Evolutionary conservation across 2,797 vertebrate genomes (phyloP).

Genomic region (Yasuhikotakia modesta): DNA sequence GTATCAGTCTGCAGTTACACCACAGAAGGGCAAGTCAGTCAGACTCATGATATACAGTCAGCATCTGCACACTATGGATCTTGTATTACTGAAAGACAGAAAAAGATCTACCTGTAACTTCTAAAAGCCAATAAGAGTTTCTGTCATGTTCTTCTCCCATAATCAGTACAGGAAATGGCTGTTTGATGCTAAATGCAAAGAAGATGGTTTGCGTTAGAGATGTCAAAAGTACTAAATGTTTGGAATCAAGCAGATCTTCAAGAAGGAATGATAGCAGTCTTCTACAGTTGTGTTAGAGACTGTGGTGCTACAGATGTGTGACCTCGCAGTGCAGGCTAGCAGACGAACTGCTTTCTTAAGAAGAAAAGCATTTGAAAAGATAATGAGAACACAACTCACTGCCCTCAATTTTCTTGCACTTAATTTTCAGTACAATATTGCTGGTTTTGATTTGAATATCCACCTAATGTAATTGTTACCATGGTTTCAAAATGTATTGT

Average conservation of each 20-base stretch:
- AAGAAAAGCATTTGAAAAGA: too few relatives aligned
- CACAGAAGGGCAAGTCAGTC: constrained; percentile 22
- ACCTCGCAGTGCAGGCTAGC: too few relatives aligned
- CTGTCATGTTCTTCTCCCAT: constrained; percentile 19
- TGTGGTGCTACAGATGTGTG: background rate
- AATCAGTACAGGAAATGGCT: constrained; percentile 26
- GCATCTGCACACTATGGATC: constrained; percentile 24
- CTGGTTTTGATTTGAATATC: too few relatives aligned
- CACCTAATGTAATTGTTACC: too few relatives aligned
- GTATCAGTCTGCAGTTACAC: constrained; percentile 12
- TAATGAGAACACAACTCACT: too few relatives aligned
- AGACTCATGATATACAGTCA: background rate
- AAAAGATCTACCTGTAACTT: constrained; percentile 10
- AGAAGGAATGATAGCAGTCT: background rate
- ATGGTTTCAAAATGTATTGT: too few relatives aligned
- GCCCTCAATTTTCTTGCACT: too few relatives aligned
- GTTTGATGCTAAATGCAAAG: constrained; percentile 23
- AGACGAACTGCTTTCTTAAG: too few relatives aligned
- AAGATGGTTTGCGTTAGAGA: background rate
- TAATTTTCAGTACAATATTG: too few relatives aligned
- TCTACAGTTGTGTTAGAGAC: background rate
- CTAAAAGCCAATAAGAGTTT: constrained; percentile 20
- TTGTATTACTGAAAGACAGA: constrained; percentile 25
- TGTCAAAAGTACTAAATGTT: background rate
- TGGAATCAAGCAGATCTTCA: background rate